Base-by-base conservation (phyloP, 2,888 invertebrate genomes). In the Cantharis flavilabris region DNA sequence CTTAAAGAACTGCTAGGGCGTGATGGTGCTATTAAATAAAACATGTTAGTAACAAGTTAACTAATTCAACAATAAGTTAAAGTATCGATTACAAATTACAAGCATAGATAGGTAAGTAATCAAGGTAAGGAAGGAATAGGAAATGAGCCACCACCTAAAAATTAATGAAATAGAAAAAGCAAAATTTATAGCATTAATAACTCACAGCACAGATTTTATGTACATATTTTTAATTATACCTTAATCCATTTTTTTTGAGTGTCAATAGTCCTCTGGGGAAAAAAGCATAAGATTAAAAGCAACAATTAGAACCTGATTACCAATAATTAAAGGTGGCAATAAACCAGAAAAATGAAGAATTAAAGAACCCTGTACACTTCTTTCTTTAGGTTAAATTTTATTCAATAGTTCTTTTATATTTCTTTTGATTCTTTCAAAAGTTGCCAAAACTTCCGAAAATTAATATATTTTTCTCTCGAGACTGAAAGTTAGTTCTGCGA, bases 1-100 rank as follows among this genome's bases (percentile, higher is more conserved):
- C 94, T 96, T 91, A 97, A 92, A 83, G 97, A 95, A 90, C 96
- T 96, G 88, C 94, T 94, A 81, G 97, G 97, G 87, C 97, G 92
- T 83, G 96, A 96, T 80, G 93, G 92, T 83, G 91, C 93, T 91
- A 86, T 65, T 67, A 30, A 71, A 72, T 75, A 73, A 30, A 11
- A 71, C 9, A 49, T 49, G 49, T 49, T 49, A 49, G 49, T 49
- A 49, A 73, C 13, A 16, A 30, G 18, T 23, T 63, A 73, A 23
- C 23, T 73, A 69, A 9, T 20, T 13, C 1, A 20, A 18, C 13
- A 7, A 13, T 26, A 71, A 9, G 62, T 63, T 23, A n/a, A 14
- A 62, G n/a, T 20, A 20, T 62, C 14, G n/a, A 14, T 62, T 69
- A 26, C 10, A 69, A 26, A 23, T 71, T 14, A 23, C 62, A n/a